A percentile compares a stretch with the other conserved stretches of the same genome.
These are phyloP conservation scores for Avahi laniger DNA, from an alignment of 2,797 vertebrate species.

Conservation along the genomic window DNA sequence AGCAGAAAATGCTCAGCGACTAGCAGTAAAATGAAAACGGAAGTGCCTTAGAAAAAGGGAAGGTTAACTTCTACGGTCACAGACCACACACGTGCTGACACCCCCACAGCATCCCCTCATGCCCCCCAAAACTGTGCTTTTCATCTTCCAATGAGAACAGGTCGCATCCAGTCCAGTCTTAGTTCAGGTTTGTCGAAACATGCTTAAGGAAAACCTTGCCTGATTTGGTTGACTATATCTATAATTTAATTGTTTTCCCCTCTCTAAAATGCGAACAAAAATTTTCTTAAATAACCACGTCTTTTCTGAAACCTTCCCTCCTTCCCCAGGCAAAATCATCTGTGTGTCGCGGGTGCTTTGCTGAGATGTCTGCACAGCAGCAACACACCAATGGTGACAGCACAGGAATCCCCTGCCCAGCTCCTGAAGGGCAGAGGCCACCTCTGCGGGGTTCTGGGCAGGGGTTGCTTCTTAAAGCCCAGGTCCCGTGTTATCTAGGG, in stretches of 20 bases:
- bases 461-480: background rate
- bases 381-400: background rate
- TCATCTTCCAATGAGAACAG: background rate
- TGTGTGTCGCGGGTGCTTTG: too few species aligned
- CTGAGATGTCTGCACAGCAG: rapidly evolving
- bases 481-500: background rate
- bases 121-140: background rate
- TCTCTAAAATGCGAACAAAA: background rate
- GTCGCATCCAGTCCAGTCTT: background rate
- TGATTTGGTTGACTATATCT: background rate
- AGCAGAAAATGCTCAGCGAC: background rate
- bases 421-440: background rate
- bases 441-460: rapidly evolving
- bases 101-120: rapidly evolving
- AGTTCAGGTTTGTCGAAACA: background rate
- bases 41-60: too few species aligned
- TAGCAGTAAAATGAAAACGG: background rate
- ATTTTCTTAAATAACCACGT: background rate
- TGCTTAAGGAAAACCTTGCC: background rate
- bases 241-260: too few species aligned
- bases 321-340: background rate
- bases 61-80: rapidly evolving
- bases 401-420: rapidly evolving
- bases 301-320: background rate
- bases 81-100: rapidly evolving